Evolutionary conservation across 2,888 invertebrate genomes (phyloP).

Genomic region (Drosophila borealis): DNA sequence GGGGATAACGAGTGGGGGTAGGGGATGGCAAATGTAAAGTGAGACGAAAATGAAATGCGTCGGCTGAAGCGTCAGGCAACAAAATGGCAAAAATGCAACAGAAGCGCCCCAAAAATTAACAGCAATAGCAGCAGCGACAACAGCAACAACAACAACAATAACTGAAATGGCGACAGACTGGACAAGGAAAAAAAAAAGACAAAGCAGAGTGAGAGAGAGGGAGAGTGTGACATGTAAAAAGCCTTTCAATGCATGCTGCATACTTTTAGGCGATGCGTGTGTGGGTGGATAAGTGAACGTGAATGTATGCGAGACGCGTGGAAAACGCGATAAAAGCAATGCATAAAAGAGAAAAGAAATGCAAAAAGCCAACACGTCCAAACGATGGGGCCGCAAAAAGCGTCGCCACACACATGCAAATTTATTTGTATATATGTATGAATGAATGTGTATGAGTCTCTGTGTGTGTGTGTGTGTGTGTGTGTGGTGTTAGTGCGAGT

Average conservation of each 20-base stretch:
- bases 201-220: conserved; percentile 5
- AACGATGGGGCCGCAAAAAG: conserved; percentile 60
- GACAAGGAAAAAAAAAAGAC: conserved; percentile 17
- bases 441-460: not conserved
- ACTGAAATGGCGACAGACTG: conserved; percentile 37
- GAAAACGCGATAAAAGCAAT: conserved; percentile 79
- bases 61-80: conserved; percentile 30
- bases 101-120: conserved; percentile 72
- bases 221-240: conserved; percentile 71
- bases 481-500: conserved; percentile 16
- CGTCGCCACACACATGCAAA: conserved; percentile 30
- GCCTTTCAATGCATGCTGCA: conserved; percentile 78
- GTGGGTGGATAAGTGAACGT: conserved; percentile 30
- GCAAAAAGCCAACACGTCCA: conserved; percentile 76
- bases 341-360: conserved; percentile 77
- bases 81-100: conserved; percentile 71
- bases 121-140: conserved; percentile 49
- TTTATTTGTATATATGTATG: conserved; percentile 6
- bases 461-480: conserved; percentile 14
- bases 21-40: conserved; percentile 28
- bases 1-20: conserved; percentile 7
- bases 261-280: conserved; percentile 73
- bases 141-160: conserved; percentile 38
- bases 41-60: conserved; percentile 60
- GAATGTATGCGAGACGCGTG: conserved; percentile 51